These are phyloP conservation scores for Catharus fuscescens DNA, from an alignment of 2,113 vertebrate genomes.

Conservation along the genomic window DNA sequence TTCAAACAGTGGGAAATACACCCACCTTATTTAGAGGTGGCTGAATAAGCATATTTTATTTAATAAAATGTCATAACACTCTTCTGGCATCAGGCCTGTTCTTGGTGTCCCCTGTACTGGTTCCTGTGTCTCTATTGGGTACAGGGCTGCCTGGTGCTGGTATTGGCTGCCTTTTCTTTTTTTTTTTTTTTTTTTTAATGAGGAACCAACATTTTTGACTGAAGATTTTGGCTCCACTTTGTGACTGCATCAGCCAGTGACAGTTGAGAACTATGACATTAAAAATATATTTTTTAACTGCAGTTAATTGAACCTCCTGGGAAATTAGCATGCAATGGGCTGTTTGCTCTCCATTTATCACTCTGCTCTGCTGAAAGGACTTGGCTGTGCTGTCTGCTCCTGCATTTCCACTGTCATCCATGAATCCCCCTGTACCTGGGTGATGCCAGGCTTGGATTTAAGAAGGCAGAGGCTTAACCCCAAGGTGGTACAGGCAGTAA, in stretches of 20 bases:
- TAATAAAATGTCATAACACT: background rate
- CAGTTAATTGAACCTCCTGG: background rate
- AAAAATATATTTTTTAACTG: conserved; percentile 6
- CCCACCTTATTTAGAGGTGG: background rate
- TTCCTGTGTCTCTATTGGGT: background rate
- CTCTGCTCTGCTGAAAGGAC: background rate
- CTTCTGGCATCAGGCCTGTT: background rate
- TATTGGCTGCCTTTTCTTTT: background rate
- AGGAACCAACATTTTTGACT: background rate
- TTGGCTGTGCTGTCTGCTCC: background rate
- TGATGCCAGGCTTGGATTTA: background rate
- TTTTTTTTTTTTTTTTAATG: background rate
- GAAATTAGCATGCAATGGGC: background rate
- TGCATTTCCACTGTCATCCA: background rate
- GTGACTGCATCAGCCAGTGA: background rate
- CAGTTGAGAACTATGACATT: background rate
- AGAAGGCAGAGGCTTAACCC: background rate
- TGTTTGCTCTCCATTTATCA: background rate
- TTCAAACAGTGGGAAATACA: background rate
- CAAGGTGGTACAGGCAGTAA: background rate
- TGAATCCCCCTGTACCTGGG: accelerated
- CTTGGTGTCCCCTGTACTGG: accelerated
- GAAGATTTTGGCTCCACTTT: background rate
- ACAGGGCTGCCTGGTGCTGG: accelerated
- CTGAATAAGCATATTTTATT: background rate